These are phyloP conservation scores for Oreocharis arfaki DNA, from an alignment of 2,113 vertebrate species.

Conservation along the genomic window DNA sequence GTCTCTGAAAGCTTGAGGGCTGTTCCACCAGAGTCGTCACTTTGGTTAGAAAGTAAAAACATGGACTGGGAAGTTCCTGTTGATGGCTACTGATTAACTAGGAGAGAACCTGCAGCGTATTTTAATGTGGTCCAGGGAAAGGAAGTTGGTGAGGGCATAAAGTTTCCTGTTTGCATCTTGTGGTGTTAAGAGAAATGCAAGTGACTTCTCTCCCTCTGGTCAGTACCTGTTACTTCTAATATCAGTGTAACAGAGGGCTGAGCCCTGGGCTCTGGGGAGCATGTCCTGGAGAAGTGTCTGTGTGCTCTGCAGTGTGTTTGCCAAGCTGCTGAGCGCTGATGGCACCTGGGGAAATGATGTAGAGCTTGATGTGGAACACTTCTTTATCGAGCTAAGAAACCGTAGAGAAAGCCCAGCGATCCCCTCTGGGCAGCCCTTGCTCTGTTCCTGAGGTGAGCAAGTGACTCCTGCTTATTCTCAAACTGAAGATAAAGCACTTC, in stretches of 20 bases:
- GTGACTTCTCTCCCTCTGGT: neutral
- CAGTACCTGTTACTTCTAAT: neutral
- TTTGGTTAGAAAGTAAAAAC: neutral
- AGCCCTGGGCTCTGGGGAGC: neutral
- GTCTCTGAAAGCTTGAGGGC: neutral
- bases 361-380: neutral
- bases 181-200: neutral
- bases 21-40: neutral
- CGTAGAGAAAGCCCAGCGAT: fast-evolving
- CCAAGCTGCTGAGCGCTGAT: neutral
- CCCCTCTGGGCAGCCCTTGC: neutral
- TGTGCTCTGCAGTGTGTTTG: neutral
- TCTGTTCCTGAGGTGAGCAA: neutral
- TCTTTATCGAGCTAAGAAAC: neutral
- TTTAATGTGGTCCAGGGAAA: neutral
- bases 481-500: neutral
- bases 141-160: neutral
- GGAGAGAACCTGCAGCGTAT: neutral
- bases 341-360: neutral
- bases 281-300: neutral
- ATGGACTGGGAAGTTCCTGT: neutral
- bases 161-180: neutral
- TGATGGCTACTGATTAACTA: neutral
- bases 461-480: neutral
- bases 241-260: neutral